Evolutionary conservation across 1,140 invertebrate genomes (phyloP).

Genomic region (Anoplophora glabripennis): DNA sequence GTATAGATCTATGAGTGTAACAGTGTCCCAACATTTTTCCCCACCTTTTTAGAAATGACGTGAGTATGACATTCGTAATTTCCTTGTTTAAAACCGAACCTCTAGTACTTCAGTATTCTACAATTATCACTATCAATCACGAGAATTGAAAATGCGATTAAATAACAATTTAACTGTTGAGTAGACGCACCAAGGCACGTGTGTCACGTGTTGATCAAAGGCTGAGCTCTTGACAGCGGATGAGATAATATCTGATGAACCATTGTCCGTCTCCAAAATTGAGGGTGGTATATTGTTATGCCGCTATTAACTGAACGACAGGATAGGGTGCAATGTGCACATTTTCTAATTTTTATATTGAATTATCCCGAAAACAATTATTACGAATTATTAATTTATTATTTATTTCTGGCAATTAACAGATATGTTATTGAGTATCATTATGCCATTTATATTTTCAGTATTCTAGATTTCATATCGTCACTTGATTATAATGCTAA

Average conservation of each 20-base stretch:
- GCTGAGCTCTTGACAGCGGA: slow-evolving; percentile 15
- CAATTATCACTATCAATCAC: slow-evolving; percentile 10
- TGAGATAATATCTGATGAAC: slow-evolving; percentile 28
- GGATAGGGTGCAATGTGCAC: neutral
- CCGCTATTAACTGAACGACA: neutral
- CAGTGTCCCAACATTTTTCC: too few species aligned
- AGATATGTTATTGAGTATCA: too few species aligned
- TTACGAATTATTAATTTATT: too few species aligned
- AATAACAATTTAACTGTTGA: slow-evolving; percentile 22
- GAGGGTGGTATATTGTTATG: slow-evolving; percentile 16
- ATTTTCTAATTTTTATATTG: neutral
- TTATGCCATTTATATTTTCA: too few species aligned
- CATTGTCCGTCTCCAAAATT: slow-evolving; percentile 24
- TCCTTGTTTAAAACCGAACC: too few species aligned
- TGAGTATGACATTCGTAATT: too few species aligned
- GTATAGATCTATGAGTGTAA: too few species aligned
- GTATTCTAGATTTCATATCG: too few species aligned
- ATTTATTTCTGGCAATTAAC: too few species aligned
- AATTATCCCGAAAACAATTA: neutral
- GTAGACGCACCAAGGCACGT: slow-evolving; percentile 13
- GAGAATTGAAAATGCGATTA: slow-evolving; percentile 20
- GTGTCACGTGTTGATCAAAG: slow-evolving; percentile 21
- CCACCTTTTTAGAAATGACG: too few species aligned
- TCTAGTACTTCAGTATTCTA: too few species aligned
- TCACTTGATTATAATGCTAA: too few species aligned